These are phyloP conservation scores for Acrobasis repandana DNA, from an alignment of 2,888 invertebrate species.

Conservation along the genomic window DNA sequence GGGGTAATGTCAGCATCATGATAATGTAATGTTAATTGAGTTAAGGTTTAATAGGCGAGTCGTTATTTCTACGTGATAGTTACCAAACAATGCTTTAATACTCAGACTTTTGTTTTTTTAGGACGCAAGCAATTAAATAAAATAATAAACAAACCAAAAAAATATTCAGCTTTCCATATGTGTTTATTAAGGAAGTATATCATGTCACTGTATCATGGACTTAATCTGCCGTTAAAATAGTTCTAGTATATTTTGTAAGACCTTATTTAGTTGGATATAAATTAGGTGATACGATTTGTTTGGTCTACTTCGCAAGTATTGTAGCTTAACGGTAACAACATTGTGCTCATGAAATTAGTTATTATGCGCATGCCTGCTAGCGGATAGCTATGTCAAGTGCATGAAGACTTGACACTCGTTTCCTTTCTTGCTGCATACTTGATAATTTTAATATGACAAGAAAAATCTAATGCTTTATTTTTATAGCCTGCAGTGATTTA, in stretches of 20 bases:
- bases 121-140: too few relatives aligned
- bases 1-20: slow-evolving; percentile 36
- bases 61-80: slow-evolving; percentile 26
- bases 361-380: slow-evolving; percentile 20
- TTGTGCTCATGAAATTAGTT: slow-evolving; percentile 18
- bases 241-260: too few relatives aligned
- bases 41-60: slow-evolving; percentile 37
- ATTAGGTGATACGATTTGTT: slow-evolving; percentile 13
- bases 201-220: too few relatives aligned
- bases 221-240: too few relatives aligned
- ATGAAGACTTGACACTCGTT: slow-evolving; percentile 18
- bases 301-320: slow-evolving; percentile 6
- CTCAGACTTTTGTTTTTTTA: too few relatives aligned
- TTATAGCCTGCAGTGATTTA: background rate
- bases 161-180: too few relatives aligned
- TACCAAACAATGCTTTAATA: background rate
- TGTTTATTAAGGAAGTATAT: too few relatives aligned
- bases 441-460: slow-evolving; percentile 10
- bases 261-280: background rate
- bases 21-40: slow-evolving; percentile 54
- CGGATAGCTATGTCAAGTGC: slow-evolving; percentile 21
- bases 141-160: too few relatives aligned
- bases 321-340: slow-evolving; percentile 11
- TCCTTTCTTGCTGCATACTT: slow-evolving; percentile 16
- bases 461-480: background rate